Evolutionary conservation across 1,140 invertebrate genomes (phyloP), one percentile per base, ranked within the genome.

Genomic region (Telenomus remus): DNA sequence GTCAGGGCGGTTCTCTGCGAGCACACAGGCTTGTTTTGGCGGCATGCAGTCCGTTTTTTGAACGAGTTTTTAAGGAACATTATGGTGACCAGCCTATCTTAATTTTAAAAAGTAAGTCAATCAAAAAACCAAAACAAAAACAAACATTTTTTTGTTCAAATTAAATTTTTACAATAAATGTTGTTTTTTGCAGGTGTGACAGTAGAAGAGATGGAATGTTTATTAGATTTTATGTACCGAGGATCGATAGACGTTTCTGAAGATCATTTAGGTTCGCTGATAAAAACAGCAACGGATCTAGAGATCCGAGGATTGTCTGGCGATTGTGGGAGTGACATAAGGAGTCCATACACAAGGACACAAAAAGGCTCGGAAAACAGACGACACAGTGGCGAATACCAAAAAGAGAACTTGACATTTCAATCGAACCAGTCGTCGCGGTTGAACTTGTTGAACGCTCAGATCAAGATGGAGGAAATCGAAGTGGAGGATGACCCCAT

Each of bases 21-120:
- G 92, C 92, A 14, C 93, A 94, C 79, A 92, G 91, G 81, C 89
- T 94, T 46, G 91, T 94, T 48, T 85, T 94, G 53, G 93, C 93
- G 19, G 92, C 93, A 11, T 93, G 92, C 83, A 93, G 92, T 80
- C 92, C 92, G 15, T 94, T 94, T 80, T 94, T 94, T 84, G 92
- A 93, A 80, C 85, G 87, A 12, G 86, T 91, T 1, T 90, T 91
- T 64, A 87, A 90, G 81, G 91, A 93, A 85, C 93, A 93, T 84
- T 92, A 92, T 76, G 93, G 91, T 79, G 91, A 93, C 80, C 92
- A 94, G 79, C 92, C 92, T 4, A 92, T 93, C 70, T 89, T 94
- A 64, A 93, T 93, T 63, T 80, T 93, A 56, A 92, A 92, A 84
- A 92, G 92, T 70, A 89, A 47, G 56, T 9, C 1, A 37, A 13